A percentile compares a stretch with the other conserved stretches of the same genome.
Conservation (phyloP, 2,113 vertebrate genomes). For the Dromas ardeola region DNA sequence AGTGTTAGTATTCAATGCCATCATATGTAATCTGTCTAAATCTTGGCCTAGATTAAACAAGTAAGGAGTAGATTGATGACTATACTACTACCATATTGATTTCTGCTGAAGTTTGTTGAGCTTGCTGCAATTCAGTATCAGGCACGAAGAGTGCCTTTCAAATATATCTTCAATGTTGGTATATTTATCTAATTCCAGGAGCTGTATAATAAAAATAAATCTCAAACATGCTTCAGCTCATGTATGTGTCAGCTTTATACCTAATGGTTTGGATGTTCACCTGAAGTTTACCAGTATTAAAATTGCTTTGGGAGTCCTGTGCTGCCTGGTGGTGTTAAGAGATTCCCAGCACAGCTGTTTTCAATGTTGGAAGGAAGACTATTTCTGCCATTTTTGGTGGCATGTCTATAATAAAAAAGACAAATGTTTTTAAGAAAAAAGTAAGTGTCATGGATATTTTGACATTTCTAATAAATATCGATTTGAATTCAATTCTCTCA, state of each 20-base stretch:
- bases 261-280: background rate
- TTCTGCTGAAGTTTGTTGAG: constrained; percentile 2
- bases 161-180: background rate
- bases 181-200: background rate
- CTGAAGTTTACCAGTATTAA: background rate
- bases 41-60: constrained; percentile 10
- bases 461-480: background rate
- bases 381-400: background rate
- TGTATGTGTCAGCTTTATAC: background rate
- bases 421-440: background rate
- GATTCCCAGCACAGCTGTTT: background rate
- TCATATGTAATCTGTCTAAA: background rate
- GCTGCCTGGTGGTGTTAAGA: background rate
- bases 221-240: background rate
- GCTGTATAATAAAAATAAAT: background rate
- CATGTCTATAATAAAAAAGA: background rate
- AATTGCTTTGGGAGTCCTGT: background rate
- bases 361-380: background rate
- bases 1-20: background rate
- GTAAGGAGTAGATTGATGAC: background rate
- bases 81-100: background rate
- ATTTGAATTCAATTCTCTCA: background rate
- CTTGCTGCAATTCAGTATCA: background rate
- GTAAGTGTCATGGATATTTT: background rate
- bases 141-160: background rate